Evolutionary conservation across 2,888 invertebrate species (phyloP), one percentile per base, ranked within the genome.

Genomic region (Zygogramma bicolorata): DNA sequence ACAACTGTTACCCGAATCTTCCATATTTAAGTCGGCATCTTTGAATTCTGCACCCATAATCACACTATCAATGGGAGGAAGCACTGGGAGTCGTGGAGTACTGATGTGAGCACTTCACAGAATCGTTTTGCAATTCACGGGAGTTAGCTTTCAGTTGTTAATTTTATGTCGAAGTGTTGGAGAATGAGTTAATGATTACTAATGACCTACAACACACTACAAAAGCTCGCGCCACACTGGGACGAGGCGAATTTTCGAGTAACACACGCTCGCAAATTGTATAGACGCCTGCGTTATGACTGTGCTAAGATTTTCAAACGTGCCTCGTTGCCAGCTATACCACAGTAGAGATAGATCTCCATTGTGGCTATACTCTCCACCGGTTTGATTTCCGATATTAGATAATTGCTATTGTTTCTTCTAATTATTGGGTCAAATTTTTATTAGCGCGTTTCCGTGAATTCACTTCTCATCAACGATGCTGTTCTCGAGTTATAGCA

Each of bases 1-100:
- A 81, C 87, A 87, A 83, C 87, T 87, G 81, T 87, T 87, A 70
- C 87, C 87, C 31, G 87, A 87, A 81, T 87, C 87, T 79, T 87
- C 87, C 85, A 85, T 84, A 71, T 84, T 85, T 82, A 82, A 77
- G 75, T 84, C 85, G 72, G 81, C 83, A 83, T 85, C 84, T 83
- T 84, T 85, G 74, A 80, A 85, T 81, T 84, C 84, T 79, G 86
- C 83, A 79, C 84, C 84, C 86, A 86, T 86, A 79, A 79, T 85
- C 84, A 83, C 85, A 53, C 53, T 1, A 46, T 46, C 46, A 25
- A 53, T 53, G 27, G 53, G 53, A 3, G 34, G 57, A 57, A 27
- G 34, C 60, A 59, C 60, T 31, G 53, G 38, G 49, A 15, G 40
- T 31, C 13, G 49, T 29, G 29, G 8, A 22, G 58, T 59, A 25